Evolutionary conservation across 2,888 invertebrate species (phyloP).

Genomic region (Orchesella flavescens): DNA sequence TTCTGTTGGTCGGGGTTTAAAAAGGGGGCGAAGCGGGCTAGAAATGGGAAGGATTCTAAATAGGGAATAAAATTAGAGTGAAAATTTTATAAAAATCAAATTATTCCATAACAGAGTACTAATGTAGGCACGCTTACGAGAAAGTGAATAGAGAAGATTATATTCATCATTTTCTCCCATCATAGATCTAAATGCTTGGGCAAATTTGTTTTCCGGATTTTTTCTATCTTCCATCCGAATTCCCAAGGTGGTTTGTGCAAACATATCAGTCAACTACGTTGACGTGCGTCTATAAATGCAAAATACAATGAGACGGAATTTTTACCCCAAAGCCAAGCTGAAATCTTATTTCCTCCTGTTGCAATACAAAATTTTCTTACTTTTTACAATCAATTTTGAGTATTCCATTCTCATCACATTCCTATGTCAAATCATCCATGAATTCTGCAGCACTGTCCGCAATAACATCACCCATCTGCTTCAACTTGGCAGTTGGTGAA

Average conservation of each 20-base stretch:
- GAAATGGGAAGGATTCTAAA: constrained; percentile 68
- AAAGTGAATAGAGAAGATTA: constrained; percentile 61
- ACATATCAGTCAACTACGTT: constrained; percentile 67
- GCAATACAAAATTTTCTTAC: no score
- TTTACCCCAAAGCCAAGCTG: no score
- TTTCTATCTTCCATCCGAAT: constrained; percentile 62
- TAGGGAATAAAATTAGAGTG: not conserved
- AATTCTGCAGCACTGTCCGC: constrained; percentile 61
- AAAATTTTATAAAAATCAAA: not conserved
- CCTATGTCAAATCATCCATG: constrained; percentile 53
- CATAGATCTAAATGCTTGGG: constrained; percentile 59
- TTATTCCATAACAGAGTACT: no score
- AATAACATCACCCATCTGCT: constrained; percentile 63
- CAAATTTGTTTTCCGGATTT: constrained; percentile 69
- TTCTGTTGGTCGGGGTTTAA: constrained; percentile 59
- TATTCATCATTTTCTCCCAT: constrained; percentile 62
- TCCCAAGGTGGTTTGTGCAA: constrained; percentile 65
- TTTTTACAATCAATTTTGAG: constrained; percentile 67
- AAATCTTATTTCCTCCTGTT: no score
- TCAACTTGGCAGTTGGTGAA: constrained; percentile 68
- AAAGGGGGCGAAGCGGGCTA: constrained; percentile 58
- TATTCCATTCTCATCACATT: constrained; percentile 56
- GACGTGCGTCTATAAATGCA: constrained; percentile 60
- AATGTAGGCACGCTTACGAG: constrained; percentile 68
- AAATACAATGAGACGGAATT: not conserved